A percentile compares a stretch with the other conserved stretches of the same genome.
These are phyloP conservation scores for Bradynema listronoti DNA, from an alignment of 1,140 invertebrate genomes.

Conservation along the genomic window DNA sequence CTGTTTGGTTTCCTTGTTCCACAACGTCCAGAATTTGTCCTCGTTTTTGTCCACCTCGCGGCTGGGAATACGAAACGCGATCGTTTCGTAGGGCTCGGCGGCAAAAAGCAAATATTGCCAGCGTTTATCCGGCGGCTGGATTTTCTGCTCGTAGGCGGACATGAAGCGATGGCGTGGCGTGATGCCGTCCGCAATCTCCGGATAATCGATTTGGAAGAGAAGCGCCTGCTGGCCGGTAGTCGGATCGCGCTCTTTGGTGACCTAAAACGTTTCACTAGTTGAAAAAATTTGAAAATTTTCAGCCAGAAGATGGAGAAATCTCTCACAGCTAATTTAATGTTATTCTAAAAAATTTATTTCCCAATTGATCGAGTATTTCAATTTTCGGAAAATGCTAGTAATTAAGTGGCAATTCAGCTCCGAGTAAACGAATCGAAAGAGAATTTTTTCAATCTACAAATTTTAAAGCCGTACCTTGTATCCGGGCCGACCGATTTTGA, in stretches of 20 bases:
- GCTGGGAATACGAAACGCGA: constrained; percentile 96
- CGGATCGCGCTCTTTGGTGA: constrained; percentile 94
- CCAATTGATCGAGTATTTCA: too few relatives aligned
- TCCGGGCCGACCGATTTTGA: constrained; percentile 97
- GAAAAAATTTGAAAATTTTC: too few relatives aligned
- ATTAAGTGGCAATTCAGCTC: too few relatives aligned
- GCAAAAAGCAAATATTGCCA: constrained; percentile 99
- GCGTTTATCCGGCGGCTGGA: constrained; percentile 96
- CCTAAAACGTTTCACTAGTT: too few relatives aligned
- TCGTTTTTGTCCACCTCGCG: constrained; percentile 96
- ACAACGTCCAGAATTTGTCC: constrained; percentile 93
- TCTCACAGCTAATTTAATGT: too few relatives aligned
- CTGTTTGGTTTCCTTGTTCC: constrained; percentile 97
- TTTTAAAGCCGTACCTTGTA: too few relatives aligned
- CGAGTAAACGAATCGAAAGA: too few relatives aligned
- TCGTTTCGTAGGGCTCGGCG: constrained; percentile 98
- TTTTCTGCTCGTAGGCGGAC: constrained; percentile 99
- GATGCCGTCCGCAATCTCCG: constrained; percentile 90
- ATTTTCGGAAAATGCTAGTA: too few relatives aligned
- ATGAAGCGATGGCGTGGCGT: constrained; percentile 92
- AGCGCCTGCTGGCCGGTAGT: constrained; percentile 90
- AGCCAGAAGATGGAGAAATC: too few relatives aligned
- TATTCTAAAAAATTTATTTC: constrained; percentile 18
- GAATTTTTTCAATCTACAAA: too few relatives aligned
- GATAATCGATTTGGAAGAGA: constrained; percentile 88